phyloP scores from a whole-genome alignment of 1,140 invertebrate species.

The Euglossa dilemma region DNA sequence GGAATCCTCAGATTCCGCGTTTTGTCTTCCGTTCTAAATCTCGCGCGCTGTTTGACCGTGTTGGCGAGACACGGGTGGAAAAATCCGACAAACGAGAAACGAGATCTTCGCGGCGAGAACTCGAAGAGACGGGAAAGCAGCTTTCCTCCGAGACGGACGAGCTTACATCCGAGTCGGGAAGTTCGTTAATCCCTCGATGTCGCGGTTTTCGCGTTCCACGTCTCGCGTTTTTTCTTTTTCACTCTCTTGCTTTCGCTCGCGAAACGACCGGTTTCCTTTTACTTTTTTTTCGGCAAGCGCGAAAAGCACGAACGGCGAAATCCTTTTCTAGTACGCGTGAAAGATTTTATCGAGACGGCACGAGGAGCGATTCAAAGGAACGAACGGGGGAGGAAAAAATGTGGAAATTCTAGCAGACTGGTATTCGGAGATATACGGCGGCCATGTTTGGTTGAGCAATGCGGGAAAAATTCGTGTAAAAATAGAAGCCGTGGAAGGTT shows the following conservation, averaged over 20 bases:
- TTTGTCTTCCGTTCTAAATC: not conserved
- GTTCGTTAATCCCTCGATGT: conserved; percentile 39
- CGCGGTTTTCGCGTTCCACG: not conserved
- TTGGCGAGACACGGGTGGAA: not conserved
- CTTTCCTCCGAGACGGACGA: not conserved
- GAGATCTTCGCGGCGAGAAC: conserved; percentile 11
- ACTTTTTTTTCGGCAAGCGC: not conserved
- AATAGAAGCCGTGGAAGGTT: not conserved
- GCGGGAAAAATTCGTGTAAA: not conserved
- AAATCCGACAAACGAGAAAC: conserved; percentile 22
- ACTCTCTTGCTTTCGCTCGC: too few relatives aligned
- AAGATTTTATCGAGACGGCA: not conserved
- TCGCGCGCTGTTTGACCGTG: not conserved
- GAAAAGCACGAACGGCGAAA: not conserved
- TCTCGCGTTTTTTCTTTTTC: not conserved
- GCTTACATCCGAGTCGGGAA: not conserved
- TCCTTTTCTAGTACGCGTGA: not conserved
- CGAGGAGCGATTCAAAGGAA: not conserved
- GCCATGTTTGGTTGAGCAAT: not conserved
- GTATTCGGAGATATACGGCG: not conserved
- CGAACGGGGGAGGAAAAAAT: not conserved
- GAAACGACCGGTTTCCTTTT: too few relatives aligned
- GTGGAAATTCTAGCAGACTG: too few relatives aligned
- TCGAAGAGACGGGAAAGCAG: conserved; percentile 14
- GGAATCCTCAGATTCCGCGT: not conserved